Conservation (phyloP, 2,113 vertebrate species). For the Boulengeromyrus knoepffleri region DNA sequence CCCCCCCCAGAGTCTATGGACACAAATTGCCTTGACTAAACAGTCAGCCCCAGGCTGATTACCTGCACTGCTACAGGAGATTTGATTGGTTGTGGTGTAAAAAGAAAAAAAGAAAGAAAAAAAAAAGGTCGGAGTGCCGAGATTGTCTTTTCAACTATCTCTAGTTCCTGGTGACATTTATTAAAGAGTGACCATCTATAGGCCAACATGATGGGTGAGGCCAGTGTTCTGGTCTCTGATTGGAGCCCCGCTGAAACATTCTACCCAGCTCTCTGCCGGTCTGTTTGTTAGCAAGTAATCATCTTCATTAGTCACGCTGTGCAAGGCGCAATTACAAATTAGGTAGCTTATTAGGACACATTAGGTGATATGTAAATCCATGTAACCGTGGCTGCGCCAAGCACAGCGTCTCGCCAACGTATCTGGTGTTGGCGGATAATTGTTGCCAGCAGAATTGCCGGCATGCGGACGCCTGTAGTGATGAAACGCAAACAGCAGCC, state of each 20-base stretch:
- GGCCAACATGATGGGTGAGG: background rate
- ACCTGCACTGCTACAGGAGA: conserved; percentile 64
- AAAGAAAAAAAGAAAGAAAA: background rate
- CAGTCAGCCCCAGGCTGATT: conserved; percentile 76
- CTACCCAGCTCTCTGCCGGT: background rate
- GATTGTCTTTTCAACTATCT: background rate
- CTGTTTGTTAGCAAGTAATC: background rate
- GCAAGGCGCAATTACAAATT: conserved; percentile 9
- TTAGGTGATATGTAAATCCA: conserved; percentile 6
- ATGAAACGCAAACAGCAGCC: background rate
- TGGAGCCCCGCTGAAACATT: background rate
- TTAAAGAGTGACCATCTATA: background rate
- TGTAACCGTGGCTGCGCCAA: background rate
- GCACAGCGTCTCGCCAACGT: background rate
- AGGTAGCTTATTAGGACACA: conserved; percentile 1
- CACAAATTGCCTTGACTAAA: conserved; percentile 77
- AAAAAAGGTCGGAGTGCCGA: conserved; percentile 17
- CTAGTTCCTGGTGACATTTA: background rate
- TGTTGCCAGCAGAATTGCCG: background rate
- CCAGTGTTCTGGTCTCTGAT: background rate
- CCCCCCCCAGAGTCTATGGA: conserved; percentile 58
- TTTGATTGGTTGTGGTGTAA: conserved; percentile 31
- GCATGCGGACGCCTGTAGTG: background rate
- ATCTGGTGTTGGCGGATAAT: background rate
- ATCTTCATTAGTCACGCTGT: conserved; percentile 3